Conservation (phyloP, 1,140 invertebrate genomes). For the Heterodera carotae region DNA sequence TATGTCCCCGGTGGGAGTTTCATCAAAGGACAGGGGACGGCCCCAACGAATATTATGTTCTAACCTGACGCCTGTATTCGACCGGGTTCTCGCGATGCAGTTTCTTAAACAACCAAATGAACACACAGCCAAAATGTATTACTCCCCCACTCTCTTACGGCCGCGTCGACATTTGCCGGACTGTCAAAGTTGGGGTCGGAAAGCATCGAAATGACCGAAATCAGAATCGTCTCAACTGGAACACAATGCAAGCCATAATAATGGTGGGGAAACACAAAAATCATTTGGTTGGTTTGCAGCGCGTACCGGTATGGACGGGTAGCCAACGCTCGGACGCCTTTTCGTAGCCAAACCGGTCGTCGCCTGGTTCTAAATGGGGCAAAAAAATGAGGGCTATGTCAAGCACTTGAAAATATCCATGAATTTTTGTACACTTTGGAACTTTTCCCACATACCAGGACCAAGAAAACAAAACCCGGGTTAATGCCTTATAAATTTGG, state of each 20-base stretch:
- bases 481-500: too few species aligned
- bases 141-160: constrained; percentile 72
- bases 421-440: too few species aligned
- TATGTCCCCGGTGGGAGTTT: too few species aligned
- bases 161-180: constrained; percentile 99
- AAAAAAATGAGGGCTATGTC: too few species aligned
- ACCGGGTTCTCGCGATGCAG: constrained; percentile 94
- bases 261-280: too few species aligned
- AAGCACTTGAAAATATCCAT: too few species aligned
- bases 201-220: constrained; percentile 98
- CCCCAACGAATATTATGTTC: constrained; percentile 86
- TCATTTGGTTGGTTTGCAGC: too few species aligned
- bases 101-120: constrained; percentile 74
- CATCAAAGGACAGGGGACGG: not conserved
- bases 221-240: constrained; percentile 92
- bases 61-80: constrained; percentile 96
- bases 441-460: too few species aligned
- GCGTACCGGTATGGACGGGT: constrained; percentile 89
- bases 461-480: too few species aligned
- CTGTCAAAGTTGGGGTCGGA: constrained; percentile 86
- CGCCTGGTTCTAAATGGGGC: constrained; percentile 80
- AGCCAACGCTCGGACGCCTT: constrained; percentile 97
- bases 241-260: too few species aligned
- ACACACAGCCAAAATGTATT: constrained; percentile 66
- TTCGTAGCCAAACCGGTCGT: constrained; percentile 99